Evolutionary conservation across 1,140 invertebrate species (phyloP).

Genomic region (Monomorium pharaonis): DNA sequence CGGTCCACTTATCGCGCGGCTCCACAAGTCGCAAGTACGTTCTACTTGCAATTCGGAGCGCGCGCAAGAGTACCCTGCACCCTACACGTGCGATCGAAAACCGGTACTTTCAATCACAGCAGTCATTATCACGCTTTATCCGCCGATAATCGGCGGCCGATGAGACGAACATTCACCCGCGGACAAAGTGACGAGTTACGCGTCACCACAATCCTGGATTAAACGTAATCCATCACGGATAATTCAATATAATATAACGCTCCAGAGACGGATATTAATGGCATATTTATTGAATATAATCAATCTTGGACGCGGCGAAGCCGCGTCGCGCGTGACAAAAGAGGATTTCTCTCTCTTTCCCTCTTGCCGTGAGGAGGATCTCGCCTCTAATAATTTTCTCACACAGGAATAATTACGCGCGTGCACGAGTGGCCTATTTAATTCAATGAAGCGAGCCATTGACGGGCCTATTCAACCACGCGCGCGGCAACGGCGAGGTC

Average conservation of each 20-base stretch:
- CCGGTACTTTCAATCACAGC: constrained; percentile 8
- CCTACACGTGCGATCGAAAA: constrained; percentile 33
- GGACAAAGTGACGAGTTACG: background rate
- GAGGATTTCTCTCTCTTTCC: background rate
- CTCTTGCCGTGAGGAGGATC: background rate
- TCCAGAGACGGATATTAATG: constrained; percentile 17
- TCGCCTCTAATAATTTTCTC: constrained; percentile 45
- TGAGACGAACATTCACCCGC: background rate
- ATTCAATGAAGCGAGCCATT: constrained; percentile 80
- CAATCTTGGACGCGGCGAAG: background rate
- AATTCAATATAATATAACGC: background rate
- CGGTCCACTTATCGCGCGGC: constrained; percentile 80
- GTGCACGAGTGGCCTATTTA: constrained; percentile 77
- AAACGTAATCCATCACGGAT: constrained; percentile 4
- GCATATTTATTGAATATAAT: constrained; percentile 7
- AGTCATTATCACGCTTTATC: background rate
- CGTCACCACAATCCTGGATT: background rate
- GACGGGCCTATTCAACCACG: constrained; percentile 77
- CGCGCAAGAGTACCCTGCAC: constrained; percentile 31
- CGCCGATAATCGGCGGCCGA: background rate
- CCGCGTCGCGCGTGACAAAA: background rate
- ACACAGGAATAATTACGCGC: constrained; percentile 67
- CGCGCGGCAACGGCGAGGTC: constrained; percentile 55
- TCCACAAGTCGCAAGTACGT: constrained; percentile 64
- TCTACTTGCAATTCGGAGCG: constrained; percentile 71